phyloP scores from a whole-genome alignment of 2,888 invertebrate genomes.

The Apodemia zela region DNA sequence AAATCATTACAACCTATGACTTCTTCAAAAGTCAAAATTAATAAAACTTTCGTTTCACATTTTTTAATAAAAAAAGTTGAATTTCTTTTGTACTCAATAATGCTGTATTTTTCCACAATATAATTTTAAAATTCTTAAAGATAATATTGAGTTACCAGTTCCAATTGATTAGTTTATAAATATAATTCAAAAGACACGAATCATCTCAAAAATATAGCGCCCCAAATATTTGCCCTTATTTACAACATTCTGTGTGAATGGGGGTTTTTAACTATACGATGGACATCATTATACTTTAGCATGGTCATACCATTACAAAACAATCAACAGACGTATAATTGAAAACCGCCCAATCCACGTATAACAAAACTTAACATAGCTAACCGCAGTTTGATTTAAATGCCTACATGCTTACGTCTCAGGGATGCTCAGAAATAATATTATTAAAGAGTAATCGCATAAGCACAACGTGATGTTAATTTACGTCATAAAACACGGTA shows the following conservation, averaged over 20 bases:
- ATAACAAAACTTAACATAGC: background rate
- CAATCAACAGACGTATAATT: background rate
- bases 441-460: conserved; percentile 13
- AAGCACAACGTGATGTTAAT: conserved; percentile 10
- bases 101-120: too few relatives aligned
- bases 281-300: background rate
- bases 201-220: background rate
- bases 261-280: background rate
- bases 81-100: too few relatives aligned
- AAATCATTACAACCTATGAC: too few relatives aligned
- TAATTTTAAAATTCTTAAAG: background rate
- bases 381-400: conserved; percentile 6
- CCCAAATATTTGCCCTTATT: background rate
- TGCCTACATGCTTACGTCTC: conserved; percentile 5
- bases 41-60: too few relatives aligned
- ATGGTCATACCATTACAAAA: background rate
- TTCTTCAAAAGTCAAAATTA: too few relatives aligned
- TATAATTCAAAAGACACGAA: background rate
- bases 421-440: conserved; percentile 6
- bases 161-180: background rate
- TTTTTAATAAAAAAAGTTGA: too few relatives aligned
- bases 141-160: background rate
- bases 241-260: background rate
- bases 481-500: conserved; percentile 13
- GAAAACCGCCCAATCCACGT: background rate